Evolutionary conservation across 2,113 vertebrate genomes (phyloP).

Genomic region (Azemiops feae): DNA sequence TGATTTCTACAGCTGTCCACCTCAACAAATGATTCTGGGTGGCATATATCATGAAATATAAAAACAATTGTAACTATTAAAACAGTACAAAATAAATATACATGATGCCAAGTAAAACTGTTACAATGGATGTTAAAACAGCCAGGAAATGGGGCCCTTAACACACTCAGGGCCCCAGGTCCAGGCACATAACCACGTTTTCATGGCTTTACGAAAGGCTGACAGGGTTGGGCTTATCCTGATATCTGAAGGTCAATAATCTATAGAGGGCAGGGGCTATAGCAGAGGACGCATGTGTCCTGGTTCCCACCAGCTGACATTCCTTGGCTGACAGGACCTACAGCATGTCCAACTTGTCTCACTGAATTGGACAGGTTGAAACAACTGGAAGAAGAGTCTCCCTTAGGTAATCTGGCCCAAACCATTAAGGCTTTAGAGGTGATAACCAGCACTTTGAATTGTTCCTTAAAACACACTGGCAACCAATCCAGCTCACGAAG

Average conservation of each 20-base stretch:
- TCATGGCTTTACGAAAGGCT: not conserved
- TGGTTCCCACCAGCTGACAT: not conserved
- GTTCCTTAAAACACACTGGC: not conserved
- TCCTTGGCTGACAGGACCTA: not conserved
- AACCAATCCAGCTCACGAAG: not conserved
- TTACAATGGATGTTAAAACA: not conserved
- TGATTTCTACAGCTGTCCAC: not conserved
- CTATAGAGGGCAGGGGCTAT: not conserved
- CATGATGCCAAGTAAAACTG: not conserved
- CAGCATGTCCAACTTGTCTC: not conserved
- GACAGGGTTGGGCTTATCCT: not conserved
- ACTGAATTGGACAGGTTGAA: not conserved
- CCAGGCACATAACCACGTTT: not conserved
- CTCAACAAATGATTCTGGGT: not conserved
- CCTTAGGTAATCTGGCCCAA: not conserved
- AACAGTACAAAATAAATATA: not conserved
- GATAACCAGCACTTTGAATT: not conserved
- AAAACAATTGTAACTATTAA: not conserved
- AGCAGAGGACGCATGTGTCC: not conserved
- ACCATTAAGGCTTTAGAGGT: not conserved
- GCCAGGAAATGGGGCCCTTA: not conserved
- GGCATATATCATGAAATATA: not conserved
- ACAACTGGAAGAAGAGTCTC: not conserved
- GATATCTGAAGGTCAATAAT: not conserved
- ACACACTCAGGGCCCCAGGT: not conserved